Conservation (phyloP, 2,797 vertebrate genomes). For the Myripristis jacobus region DNA sequence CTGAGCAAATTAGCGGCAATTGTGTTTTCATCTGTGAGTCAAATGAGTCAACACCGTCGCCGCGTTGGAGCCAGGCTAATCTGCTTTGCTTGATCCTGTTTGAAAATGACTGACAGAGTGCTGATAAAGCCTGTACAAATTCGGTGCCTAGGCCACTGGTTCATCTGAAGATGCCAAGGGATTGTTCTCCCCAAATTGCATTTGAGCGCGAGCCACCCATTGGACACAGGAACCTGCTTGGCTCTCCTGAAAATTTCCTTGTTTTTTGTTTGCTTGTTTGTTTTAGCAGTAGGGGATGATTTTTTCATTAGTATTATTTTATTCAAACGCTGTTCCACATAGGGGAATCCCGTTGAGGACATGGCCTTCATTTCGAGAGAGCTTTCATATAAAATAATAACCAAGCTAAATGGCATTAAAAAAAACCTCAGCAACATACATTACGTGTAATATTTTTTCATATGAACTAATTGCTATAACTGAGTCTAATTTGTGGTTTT, state of each 20-base stretch:
- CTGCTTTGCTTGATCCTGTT: conserved; percentile 70
- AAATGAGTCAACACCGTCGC: conserved; percentile 66
- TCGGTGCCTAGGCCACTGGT: conserved; percentile 60
- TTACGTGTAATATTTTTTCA: neutral
- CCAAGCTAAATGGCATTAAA: no score
- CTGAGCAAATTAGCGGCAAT: conserved; percentile 67
- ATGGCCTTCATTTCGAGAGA: no score
- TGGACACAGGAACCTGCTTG: conserved; percentile 18
- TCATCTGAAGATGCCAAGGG: conserved; percentile 59
- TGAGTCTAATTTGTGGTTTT: neutral
- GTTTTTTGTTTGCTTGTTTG: neutral
- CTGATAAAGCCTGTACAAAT: conserved; percentile 70
- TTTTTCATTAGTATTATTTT: neutral
- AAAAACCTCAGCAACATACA: neutral
- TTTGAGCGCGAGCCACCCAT: conserved; percentile 23
- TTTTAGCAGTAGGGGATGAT: neutral
- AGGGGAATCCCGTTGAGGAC: neutral
- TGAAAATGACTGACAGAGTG: conserved; percentile 72
- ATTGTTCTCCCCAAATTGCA: conserved; percentile 47
- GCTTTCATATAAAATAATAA: no score
- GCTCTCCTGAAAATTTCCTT: neutral
- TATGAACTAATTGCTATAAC: neutral
- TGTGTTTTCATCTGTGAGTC: conserved; percentile 72
- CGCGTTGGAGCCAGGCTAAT: conserved; percentile 69
- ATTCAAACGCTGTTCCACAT: neutral